These are phyloP conservation scores for Zoanthus sansibaricus DNA, from an alignment of 92 coral and sea anemone genomes.

Conservation along the genomic window DNA sequence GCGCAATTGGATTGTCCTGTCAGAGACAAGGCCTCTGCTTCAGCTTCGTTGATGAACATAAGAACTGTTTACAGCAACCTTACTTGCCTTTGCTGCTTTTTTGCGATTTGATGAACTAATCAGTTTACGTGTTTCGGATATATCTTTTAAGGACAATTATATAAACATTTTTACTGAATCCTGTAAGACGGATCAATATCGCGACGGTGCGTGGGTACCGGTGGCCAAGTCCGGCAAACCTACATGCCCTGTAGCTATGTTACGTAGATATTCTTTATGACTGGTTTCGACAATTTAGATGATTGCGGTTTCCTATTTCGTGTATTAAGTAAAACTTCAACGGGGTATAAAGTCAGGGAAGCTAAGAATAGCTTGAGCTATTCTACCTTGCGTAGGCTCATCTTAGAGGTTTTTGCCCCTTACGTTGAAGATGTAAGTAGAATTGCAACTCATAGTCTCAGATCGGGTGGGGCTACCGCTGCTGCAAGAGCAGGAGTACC, in stretches of 20 bases:
- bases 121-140: slow-evolving; percentile 8
- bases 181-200: slow-evolving; percentile 17
- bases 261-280: neutral
- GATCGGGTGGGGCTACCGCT: too few species aligned
- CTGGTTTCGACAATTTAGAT: slow-evolving; percentile 13
- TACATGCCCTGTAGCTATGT: neutral
- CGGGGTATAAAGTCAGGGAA: too few species aligned
- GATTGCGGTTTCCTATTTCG: neutral
- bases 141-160: slow-evolving; percentile 11
- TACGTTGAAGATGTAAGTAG: too few species aligned
- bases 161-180: slow-evolving; percentile 20
- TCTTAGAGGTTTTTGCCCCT: too few species aligned
- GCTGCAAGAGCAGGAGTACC: too few species aligned
- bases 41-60: neutral
- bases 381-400: too few species aligned
- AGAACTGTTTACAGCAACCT: slow-evolving; percentile 5
- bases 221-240: slow-evolving; percentile 10
- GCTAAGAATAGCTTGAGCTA: too few species aligned
- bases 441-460: too few species aligned
- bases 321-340: neutral
- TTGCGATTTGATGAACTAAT: slow-evolving; percentile 1
- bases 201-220: slow-evolving; percentile 1
- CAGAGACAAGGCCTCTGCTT: slow-evolving; percentile 4
- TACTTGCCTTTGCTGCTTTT: slow-evolving; percentile 22
- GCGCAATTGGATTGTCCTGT: neutral